These are phyloP conservation scores for Solea solea DNA, from an alignment of 2,113 vertebrate genomes.

Conservation along the genomic window DNA sequence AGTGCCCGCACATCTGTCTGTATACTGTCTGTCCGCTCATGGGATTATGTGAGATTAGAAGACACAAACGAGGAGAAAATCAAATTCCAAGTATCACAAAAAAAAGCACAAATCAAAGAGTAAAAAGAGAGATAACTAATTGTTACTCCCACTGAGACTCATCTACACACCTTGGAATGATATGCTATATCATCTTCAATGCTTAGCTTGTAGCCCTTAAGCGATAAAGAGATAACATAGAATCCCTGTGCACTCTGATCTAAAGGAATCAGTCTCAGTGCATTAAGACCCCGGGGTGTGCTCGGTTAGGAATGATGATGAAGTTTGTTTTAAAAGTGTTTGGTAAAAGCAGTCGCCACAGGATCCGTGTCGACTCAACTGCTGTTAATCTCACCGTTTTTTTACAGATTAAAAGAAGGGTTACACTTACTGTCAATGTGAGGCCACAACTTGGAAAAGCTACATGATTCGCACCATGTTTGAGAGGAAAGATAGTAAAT, in stretches of 20 bases:
- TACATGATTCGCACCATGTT: not conserved
- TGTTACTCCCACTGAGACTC: slow-evolving; percentile 43
- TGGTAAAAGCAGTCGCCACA: slow-evolving; percentile 1
- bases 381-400: not conserved
- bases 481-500: not conserved
- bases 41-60: slow-evolving; percentile 17
- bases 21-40: not conserved
- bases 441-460: slow-evolving; percentile 24
- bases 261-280: slow-evolving; percentile 54
- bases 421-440: slow-evolving; percentile 24
- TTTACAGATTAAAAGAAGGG: slow-evolving; percentile 2
- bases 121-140: slow-evolving; percentile 35
- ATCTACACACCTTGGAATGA: slow-evolving; percentile 39
- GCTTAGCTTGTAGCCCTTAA: slow-evolving; percentile 68
- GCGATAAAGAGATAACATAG: slow-evolving; percentile 68
- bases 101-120: not conserved
- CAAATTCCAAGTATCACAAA: not conserved
- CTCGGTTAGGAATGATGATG: slow-evolving; percentile 11
- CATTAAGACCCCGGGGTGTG: slow-evolving; percentile 47
- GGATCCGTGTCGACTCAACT: slow-evolving; percentile 22
- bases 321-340: slow-evolving; percentile 35
- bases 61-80: not conserved
- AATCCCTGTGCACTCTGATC: slow-evolving; percentile 50
- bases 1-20: no score
- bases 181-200: slow-evolving; percentile 45